Conservation (phyloP, 2,797 vertebrate genomes). For the Yasuhikotakia modesta region DNA sequence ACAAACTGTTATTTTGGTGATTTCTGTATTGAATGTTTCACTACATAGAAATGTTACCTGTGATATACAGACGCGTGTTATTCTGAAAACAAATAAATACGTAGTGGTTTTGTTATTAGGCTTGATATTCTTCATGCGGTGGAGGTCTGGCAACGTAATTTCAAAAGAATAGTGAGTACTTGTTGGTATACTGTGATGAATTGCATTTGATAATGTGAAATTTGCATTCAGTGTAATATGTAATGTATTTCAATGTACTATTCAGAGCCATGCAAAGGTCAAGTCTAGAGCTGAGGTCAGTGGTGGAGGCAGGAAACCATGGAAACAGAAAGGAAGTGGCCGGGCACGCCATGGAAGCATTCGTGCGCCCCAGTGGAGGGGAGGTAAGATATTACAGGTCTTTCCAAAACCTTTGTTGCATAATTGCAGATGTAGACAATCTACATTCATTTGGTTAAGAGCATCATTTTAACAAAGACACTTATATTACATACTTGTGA, state of each 20-base stretch:
- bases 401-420: not conserved
- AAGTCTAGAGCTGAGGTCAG: slow-evolving; percentile 85
- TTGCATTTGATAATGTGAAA: not conserved
- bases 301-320: slow-evolving; percentile 86
- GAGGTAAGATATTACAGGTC: slow-evolving; percentile 74
- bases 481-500: not conserved
- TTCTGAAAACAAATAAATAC: not conserved
- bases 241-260: no score
- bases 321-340: slow-evolving; percentile 85
- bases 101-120: slow-evolving; percentile 62
- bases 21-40: not conserved
- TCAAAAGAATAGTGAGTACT: slow-evolving; percentile 86
- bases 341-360: slow-evolving; percentile 86
- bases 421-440: not conserved
- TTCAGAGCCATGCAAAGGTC: slow-evolving; percentile 83
- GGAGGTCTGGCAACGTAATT: slow-evolving; percentile 86
- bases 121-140: slow-evolving; percentile 87
- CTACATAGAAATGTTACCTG: not conserved
- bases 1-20: not conserved
- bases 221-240: not conserved
- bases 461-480: not conserved
- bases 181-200: not conserved
- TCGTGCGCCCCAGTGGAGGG: slow-evolving; percentile 86
- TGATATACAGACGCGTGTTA: not conserved
- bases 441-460: not conserved